Conservation (phyloP, 2,888 invertebrate genomes). For the Eupithecia inturbata region DNA sequence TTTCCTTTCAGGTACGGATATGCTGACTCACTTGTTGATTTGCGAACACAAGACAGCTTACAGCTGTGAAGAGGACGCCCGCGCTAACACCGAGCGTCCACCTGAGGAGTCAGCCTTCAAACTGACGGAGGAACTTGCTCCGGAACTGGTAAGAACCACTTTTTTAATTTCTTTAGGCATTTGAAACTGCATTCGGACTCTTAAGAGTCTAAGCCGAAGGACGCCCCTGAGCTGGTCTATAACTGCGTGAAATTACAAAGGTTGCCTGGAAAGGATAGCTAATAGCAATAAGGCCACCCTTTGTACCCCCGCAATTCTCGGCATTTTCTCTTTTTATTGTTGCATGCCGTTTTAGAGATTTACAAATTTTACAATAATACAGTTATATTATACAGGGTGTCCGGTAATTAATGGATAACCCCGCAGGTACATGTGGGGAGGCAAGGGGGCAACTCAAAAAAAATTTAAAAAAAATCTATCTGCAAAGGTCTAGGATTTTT, state of each 20-base stretch:
- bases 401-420: too few species aligned
- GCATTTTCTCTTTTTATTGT: too few species aligned
- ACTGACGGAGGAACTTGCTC: conserved; percentile 42
- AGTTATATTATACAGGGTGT: too few species aligned
- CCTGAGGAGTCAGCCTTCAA: conserved; percentile 37
- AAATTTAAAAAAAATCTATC: too few species aligned
- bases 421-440: too few species aligned
- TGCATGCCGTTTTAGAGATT: too few species aligned
- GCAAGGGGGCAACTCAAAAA: too few species aligned
- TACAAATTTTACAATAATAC: too few species aligned
- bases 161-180: not conserved
- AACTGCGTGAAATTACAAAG: not conserved
- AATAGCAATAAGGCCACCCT: not conserved
- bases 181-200: not conserved
- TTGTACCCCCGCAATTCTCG: too few species aligned
- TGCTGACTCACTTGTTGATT: conserved; percentile 89
- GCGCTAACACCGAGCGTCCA: conserved; percentile 81
- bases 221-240: not conserved
- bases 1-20: conserved; percentile 68
- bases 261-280: not conserved
- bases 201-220: not conserved
- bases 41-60: conserved; percentile 90
- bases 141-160: conserved; percentile 35
- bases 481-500: too few species aligned
- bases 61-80: conserved; percentile 86